These are phyloP conservation scores for Drosophila kuntzei DNA, from an alignment of 2,888 invertebrate genomes.

Conservation along the genomic window DNA sequence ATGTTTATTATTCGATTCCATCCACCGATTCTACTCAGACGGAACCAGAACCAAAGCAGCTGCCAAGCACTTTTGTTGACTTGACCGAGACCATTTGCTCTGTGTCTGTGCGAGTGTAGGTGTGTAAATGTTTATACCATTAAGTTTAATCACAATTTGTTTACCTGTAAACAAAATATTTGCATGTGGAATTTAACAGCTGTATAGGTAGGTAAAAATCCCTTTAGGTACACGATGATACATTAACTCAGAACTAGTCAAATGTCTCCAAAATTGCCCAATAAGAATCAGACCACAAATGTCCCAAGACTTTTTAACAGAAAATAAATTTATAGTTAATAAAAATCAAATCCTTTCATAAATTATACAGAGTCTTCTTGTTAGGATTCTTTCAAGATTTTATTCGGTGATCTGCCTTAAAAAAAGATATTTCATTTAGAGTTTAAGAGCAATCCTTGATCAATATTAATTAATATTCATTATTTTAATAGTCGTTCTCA, in stretches of 20 bases:
- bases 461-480: too few relatives aligned
- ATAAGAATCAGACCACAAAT: neutral
- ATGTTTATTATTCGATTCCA: conserved; percentile 29
- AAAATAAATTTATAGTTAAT: too few relatives aligned
- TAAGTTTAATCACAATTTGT: conserved; percentile 23
- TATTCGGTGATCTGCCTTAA: too few relatives aligned
- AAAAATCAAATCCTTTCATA: too few relatives aligned
- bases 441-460: too few relatives aligned
- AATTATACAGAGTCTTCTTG: neutral
- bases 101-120: neutral
- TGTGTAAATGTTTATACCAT: conserved; percentile 12
- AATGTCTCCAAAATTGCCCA: neutral
- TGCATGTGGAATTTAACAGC: conserved; percentile 15
- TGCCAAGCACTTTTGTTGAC: conserved; percentile 40
- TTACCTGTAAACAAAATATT: conserved; percentile 19
- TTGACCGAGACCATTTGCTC: conserved; percentile 31
- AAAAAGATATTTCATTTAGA: too few relatives aligned
- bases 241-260: neutral
- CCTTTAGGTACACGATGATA: neutral
- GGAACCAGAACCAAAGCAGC: conserved; percentile 25
- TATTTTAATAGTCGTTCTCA: neutral
- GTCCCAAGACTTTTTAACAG: neutral
- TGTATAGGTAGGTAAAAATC: conserved; percentile 16
- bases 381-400: neutral
- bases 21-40: conserved; percentile 25